Evolutionary conservation across 2,797 vertebrate species (phyloP).

Genomic region (Antennarius maculatus): DNA sequence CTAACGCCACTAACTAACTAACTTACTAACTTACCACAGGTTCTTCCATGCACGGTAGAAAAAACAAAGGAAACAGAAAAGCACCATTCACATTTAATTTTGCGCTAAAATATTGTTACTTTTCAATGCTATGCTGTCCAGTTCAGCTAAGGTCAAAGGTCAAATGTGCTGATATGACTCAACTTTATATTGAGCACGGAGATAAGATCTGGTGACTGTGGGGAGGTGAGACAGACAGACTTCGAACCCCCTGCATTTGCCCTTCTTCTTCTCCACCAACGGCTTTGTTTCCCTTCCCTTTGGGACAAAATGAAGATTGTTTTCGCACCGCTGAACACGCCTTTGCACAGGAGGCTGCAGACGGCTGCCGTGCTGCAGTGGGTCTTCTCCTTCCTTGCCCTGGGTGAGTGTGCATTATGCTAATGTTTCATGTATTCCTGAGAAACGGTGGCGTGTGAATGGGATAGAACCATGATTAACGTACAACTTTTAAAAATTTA

Average conservation of each 20-base stretch:
- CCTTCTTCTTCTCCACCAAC: slow-evolving; percentile 13
- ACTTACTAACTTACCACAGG: too few relatives aligned
- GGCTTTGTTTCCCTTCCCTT: background rate
- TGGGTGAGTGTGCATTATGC: slow-evolving; percentile 82
- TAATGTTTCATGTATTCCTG: background rate
- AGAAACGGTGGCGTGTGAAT: slow-evolving; percentile 2
- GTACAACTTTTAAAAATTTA: background rate
- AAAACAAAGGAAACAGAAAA: background rate
- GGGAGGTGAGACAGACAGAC: slow-evolving; percentile 58
- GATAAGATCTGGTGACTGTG: slow-evolving; percentile 70
- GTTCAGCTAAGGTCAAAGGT: slow-evolving; percentile 65
- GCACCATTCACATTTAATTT: background rate
- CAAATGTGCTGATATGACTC: slow-evolving; percentile 49
- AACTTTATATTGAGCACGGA: slow-evolving; percentile 42
- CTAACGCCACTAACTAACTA: background rate
- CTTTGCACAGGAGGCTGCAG: slow-evolving; percentile 86
- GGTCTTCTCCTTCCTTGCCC: slow-evolving; percentile 87
- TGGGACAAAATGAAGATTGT: slow-evolving; percentile 84
- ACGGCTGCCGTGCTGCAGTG: slow-evolving; percentile 85
- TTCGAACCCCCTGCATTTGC: slow-evolving; percentile 77
- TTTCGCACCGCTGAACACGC: slow-evolving; percentile 83
- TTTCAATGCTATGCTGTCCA: background rate
- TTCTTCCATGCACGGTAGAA: background rate
- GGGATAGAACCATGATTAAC: background rate
- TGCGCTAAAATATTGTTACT: too few relatives aligned